A percentile compares a stretch with the other conserved stretches of the same genome.
Evolutionary conservation across 1,140 invertebrate genomes (phyloP).

Genomic region (Nephila pilipes): DNA sequence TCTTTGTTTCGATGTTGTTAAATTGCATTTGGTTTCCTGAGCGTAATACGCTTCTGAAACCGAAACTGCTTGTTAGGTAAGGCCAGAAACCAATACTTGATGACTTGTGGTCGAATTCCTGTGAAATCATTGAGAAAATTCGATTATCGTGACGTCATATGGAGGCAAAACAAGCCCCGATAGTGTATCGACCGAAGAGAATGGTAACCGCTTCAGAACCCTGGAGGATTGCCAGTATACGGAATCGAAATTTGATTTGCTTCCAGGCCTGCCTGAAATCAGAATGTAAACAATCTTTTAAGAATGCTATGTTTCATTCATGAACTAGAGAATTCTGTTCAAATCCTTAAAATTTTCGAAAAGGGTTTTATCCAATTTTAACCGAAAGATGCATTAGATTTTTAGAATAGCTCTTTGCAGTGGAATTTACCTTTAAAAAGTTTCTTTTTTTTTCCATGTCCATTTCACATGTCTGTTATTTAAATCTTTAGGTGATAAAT

Average conservation of each 20-base stretch:
- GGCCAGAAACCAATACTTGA: constrained; percentile 8
- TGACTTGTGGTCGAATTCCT: constrained; percentile 42
- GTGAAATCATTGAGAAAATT: constrained; percentile 52
- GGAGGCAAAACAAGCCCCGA: constrained; percentile 27
- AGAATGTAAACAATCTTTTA: too few relatives aligned
- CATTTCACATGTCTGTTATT: too few relatives aligned
- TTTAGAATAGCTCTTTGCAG: too few relatives aligned
- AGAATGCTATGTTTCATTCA: too few relatives aligned
- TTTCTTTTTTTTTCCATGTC: too few relatives aligned
- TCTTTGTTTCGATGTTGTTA: not conserved
- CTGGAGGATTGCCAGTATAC: not conserved
- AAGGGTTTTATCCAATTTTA: too few relatives aligned
- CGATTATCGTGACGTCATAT: constrained; percentile 23
- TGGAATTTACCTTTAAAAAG: too few relatives aligned
- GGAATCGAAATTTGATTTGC: not conserved
- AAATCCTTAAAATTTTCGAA: too few relatives aligned
- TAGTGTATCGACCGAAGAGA: constrained; percentile 21
- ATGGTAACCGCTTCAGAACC: not conserved
- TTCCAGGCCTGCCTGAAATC: too few relatives aligned
- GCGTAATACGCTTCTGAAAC: not conserved
- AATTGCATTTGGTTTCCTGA: not conserved
- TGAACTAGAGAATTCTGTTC: too few relatives aligned
- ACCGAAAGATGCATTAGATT: too few relatives aligned
- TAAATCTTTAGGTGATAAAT: too few relatives aligned
- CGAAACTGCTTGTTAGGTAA: not conserved